Evolutionary conservation across 2,797 vertebrate species (phyloP).

Genomic region (Squalus acanthias): DNA sequence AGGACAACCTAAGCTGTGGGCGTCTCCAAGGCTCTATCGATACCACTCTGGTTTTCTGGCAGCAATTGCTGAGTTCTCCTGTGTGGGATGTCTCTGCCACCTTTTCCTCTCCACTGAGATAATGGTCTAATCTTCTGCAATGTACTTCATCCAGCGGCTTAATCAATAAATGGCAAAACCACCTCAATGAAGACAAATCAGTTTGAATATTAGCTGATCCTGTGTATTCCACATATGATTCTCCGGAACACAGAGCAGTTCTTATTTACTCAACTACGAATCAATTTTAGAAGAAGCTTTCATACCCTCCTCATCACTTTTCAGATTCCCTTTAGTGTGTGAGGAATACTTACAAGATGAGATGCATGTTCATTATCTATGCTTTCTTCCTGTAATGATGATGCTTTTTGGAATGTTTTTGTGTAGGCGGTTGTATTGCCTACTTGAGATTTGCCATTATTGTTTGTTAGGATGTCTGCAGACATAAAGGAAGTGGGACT

Average conservation of each 20-base stretch:
- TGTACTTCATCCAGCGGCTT: neutral
- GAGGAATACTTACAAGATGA: neutral
- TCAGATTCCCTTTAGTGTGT: conserved; percentile 1
- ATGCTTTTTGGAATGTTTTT: neutral
- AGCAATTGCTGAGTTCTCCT: neutral
- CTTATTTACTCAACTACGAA: neutral
- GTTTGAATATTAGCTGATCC: neutral
- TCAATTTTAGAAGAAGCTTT: conserved; percentile 11
- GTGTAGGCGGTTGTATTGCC: neutral
- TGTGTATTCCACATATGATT: neutral
- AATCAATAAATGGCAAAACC: neutral
- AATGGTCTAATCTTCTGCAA: neutral
- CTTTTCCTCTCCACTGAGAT: neutral
- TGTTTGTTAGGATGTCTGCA: neutral
- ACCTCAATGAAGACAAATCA: neutral
- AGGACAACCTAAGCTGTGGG: neutral
- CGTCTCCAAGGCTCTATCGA: neutral
- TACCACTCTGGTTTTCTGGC: neutral
- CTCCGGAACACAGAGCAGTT: neutral
- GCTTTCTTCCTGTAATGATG: neutral
- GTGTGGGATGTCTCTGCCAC: neutral
- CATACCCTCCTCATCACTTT: too few relatives aligned
- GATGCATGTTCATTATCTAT: neutral
- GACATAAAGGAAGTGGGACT: neutral
- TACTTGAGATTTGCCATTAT: neutral